Base-by-base conservation (phyloP, 2,113 vertebrate species). In the Strix aluco region DNA sequence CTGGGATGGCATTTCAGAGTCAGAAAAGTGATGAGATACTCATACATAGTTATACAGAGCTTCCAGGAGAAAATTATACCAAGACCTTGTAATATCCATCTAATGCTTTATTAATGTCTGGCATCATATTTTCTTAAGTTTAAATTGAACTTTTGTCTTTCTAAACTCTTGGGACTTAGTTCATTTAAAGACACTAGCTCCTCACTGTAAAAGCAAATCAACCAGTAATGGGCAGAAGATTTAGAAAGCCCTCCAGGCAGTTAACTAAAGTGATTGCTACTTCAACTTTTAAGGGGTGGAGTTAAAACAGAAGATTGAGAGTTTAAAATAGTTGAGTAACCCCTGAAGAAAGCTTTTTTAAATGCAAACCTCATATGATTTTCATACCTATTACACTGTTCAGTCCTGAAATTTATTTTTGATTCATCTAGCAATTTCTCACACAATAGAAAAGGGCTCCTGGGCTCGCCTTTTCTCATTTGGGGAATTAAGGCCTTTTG, bases 91-190 rank as follows among this genome's bases (percentile, higher is more conserved):
- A 94, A 77, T 74, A 82, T 46, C 57, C 58, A 66, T 29, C 73
- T 90, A 95, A 92, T 86, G 36, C 88, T 95, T 96, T 92, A 94
- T 92, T 97, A 95, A 96, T 83, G 62, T 25, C 22, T 29, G 63
- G 66, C 78, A 70, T 54, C 51, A 25, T 40, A 73, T 94, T 93
- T 92, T 79, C 94, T 83, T 49, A 73, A 47, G 38, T 88, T 97
- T 95, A 92, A 85, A 58, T 34, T 79, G 77, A 93, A 92, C 51
- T 65, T 94, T 59, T 72, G 23, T 93, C 90, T 86, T 92, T 77
- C 62, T 75, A 86, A 59, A 69, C 80, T 91, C 44, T 67, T 77
- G 91, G 46, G 74, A 94, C 67, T 92, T 88, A 80, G 66, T 81
- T 93, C 15, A 58, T 93, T 90, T 88, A 78, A 92, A 95, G 46